Evolutionary conservation across 2,888 invertebrate genomes (phyloP).

Genomic region (Dusona sp.): DNA sequence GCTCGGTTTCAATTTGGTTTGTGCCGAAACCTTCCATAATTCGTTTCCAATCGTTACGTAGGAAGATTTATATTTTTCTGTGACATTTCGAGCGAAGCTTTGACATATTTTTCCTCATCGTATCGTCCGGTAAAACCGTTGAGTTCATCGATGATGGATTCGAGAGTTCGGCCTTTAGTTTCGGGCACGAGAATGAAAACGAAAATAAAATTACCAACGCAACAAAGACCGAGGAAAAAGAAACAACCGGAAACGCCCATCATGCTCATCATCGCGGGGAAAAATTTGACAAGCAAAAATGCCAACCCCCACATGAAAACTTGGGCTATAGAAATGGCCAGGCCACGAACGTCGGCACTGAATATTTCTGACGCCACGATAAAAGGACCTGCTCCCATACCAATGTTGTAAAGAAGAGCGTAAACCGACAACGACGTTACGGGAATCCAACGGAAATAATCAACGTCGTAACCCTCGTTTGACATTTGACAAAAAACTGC

Average conservation of each 20-base stretch:
- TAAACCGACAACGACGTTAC: slow-evolving; percentile 85
- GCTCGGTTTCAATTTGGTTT: not conserved
- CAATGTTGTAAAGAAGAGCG: slow-evolving; percentile 86
- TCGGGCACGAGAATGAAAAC: slow-evolving; percentile 78
- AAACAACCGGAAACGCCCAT: slow-evolving; percentile 80
- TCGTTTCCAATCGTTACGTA: slow-evolving; percentile 13
- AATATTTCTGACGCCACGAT: slow-evolving; percentile 86
- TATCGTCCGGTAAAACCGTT: slow-evolving; percentile 71
- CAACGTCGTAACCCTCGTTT: slow-evolving; percentile 74
- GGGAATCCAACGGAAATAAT: slow-evolving; percentile 85
- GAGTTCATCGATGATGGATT: slow-evolving; percentile 79
- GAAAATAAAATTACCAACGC: slow-evolving; percentile 75
- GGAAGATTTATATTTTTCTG: slow-evolving; percentile 57
- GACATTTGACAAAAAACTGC: slow-evolving; percentile 82
- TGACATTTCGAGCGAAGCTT: slow-evolving; percentile 61
- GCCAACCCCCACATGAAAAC: slow-evolving; percentile 77
- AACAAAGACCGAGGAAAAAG: slow-evolving; percentile 76
- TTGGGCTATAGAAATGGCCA: slow-evolving; percentile 75
- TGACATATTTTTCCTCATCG: slow-evolving; percentile 61
- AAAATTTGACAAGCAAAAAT: slow-evolving; percentile 79
- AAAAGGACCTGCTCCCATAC: slow-evolving; percentile 86
- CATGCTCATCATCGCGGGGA: slow-evolving; percentile 72
- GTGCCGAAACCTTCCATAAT: not conserved
- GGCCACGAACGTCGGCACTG: slow-evolving; percentile 75
- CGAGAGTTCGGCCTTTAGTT: slow-evolving; percentile 80